Evolutionary conservation across 37 sponge, comb jelly and placozoan genomes (phyloP), one percentile per base, ranked within the genome.

Genomic region (Spongilla lacustris): DNA sequence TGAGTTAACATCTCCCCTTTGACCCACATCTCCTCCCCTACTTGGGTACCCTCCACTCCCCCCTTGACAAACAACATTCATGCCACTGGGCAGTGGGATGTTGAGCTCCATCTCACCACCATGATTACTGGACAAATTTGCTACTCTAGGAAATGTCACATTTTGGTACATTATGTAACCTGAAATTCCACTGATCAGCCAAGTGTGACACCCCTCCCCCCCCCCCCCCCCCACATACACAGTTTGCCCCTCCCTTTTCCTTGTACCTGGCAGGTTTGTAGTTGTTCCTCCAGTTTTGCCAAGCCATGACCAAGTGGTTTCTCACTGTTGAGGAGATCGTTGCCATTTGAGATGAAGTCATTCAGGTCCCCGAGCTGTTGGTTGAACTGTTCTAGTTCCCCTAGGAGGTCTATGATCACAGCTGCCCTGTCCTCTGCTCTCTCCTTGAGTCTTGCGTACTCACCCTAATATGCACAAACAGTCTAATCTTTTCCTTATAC

Each of bases 261-360:
- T n/a, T 0, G 17, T 78, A 90, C 93, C 90, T 89, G 91, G 69
- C 93, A 93, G 22, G 87, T 93, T 19, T 87, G 68, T 84, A 90
- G 58, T 50, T 89, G 94, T 32, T 89, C 84, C 41, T 79, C 58
- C 10, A 93, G 49, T 50, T 78, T 75, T 22, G 75, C 26, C 30
- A 91, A 75, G 3, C 25, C 84, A 50, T 75, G 71, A 8, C 85
- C 88, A 17, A 90, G 76, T 0, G 94, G 91, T 33, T 87, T 86
- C 84, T 93, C 91, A 21, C 35, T 74, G 24, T 22, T 71, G 2
- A 89, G 70, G 2, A 87, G 85, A 19, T 83, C 49, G 3, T 75
- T 75, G 46, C 94, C 91, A 26, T 90, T 88, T 2, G 41, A 37
- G 24, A 93, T 69, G 69, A 93, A 90, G 37, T 79, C 37, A 35